These are phyloP conservation scores for Pterobdella sp. DNA, from an alignment of 2,888 invertebrate species.

Conservation along the genomic window DNA sequence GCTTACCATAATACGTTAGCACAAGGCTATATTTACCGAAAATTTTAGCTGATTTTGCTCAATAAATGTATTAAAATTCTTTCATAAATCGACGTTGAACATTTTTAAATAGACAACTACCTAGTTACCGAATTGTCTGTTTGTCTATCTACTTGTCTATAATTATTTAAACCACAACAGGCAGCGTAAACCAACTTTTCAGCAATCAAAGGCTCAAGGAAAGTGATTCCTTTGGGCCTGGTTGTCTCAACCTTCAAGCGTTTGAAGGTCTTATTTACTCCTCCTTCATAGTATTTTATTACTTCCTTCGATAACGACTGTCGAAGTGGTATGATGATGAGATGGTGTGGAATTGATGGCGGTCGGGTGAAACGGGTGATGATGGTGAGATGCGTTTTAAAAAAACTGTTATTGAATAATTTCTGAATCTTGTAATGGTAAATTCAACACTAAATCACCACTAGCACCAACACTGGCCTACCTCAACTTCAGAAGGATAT, in stretches of 20 bases:
- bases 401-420: too few species aligned
- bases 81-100: too few species aligned
- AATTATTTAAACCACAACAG: too few species aligned
- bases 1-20: too few species aligned
- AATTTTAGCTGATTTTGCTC: too few species aligned
- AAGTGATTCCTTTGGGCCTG: not conserved
- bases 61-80: too few species aligned
- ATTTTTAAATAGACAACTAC: too few species aligned
- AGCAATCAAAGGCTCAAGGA: not conserved
- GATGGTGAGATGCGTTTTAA: too few species aligned
- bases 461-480: not conserved
- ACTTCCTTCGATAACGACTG: not conserved
- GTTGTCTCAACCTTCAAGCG: not conserved
- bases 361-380: not conserved
- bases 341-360: not conserved
- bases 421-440: too few species aligned
- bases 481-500: conserved; percentile 16
- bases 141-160: too few species aligned
- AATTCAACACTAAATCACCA: not conserved
- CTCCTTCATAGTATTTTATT: not conserved
- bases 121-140: too few species aligned
- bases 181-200: not conserved
- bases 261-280: not conserved
- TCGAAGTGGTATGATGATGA: not conserved
- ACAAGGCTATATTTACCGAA: too few species aligned